Conservation (phyloP, 37 sponge, comb jelly and placozoan genomes). For the Halisarca cf. caerulea region DNA sequence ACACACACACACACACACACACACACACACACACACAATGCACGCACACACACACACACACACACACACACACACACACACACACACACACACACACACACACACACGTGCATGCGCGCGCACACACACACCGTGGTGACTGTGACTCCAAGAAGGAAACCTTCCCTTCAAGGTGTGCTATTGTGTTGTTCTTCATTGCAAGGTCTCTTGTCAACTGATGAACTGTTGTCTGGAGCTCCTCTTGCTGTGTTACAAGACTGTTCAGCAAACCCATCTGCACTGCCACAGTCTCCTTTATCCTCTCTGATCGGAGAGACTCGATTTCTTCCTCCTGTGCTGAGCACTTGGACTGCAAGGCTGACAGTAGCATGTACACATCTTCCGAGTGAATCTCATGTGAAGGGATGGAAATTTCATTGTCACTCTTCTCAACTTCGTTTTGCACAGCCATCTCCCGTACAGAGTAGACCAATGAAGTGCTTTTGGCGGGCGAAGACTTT, state of each 20-base stretch:
- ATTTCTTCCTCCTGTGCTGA: neutral
- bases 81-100: no score
- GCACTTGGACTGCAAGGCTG: neutral
- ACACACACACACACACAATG: neutral
- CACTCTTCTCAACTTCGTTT: no score
- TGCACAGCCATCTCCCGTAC: no score
- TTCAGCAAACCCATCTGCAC: neutral
- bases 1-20: no score
- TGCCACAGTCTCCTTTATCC: neutral
- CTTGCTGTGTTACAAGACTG: neutral
- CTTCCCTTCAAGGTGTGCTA: conserved; percentile 9
- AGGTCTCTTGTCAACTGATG: conserved; percentile 8
- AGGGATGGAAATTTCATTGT: no score
- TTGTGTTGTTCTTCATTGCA: neutral
- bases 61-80: no score
- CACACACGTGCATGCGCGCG: no score
- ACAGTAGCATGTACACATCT: no score
- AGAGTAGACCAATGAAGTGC: no score
- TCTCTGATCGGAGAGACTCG: neutral
- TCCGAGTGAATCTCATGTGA: no score
- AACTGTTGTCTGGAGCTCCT: neutral
- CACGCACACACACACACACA: no score
- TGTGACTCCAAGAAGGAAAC: neutral
- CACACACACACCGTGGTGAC: neutral
- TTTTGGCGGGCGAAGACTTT: no score